phyloP scores from a whole-genome alignment of 2,113 vertebrate species.

The Thermophis baileyi region DNA sequence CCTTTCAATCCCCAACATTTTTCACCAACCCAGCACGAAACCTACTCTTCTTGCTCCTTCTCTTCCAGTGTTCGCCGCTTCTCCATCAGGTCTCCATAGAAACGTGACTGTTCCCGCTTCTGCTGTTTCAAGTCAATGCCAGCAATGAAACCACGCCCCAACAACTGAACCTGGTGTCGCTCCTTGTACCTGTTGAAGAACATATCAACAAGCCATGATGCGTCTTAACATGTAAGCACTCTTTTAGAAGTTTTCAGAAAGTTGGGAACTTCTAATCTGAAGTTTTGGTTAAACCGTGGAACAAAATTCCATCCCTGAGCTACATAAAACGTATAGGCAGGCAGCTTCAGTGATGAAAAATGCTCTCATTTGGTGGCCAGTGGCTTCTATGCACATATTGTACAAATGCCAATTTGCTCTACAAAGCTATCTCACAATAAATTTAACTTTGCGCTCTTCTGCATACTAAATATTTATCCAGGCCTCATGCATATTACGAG shows the following conservation, averaged over 20 bases:
- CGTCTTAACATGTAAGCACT: background rate
- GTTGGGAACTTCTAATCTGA: background rate
- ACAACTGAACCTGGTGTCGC: conserved; percentile 90
- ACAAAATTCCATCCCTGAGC: background rate
- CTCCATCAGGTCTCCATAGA: conserved; percentile 97
- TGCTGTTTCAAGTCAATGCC: conserved; percentile 98
- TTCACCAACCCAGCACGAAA: background rate
- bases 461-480: background rate
- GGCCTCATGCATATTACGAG: background rate
- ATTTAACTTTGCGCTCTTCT: background rate
- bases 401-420: background rate
- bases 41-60: conserved; percentile 98
- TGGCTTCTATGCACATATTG: background rate
- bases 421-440: background rate
- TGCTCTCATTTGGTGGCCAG: too few species aligned
- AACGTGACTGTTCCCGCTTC: conserved; percentile 93
- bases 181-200: conserved; percentile 85
- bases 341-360: background rate
- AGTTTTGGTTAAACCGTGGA: background rate
- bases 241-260: background rate
- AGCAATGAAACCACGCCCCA: conserved; percentile 93
- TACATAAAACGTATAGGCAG: background rate
- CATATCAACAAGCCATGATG: background rate
- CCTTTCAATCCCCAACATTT: background rate
- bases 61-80: conserved; percentile 92